These are phyloP conservation scores for Tinea semifulvella DNA, from an alignment of 2,888 invertebrate species.

Conservation along the genomic window DNA sequence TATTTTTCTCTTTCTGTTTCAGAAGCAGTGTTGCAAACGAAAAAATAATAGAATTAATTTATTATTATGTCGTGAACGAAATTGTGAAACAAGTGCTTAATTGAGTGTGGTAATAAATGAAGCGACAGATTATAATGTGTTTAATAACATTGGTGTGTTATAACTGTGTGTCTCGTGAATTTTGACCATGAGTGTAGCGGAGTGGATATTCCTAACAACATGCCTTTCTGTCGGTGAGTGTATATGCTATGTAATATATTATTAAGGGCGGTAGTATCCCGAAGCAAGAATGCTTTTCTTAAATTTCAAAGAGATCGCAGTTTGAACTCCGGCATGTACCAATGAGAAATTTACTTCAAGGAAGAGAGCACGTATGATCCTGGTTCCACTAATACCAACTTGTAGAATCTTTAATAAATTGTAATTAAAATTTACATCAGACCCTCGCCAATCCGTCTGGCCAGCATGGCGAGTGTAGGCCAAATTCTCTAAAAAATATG, in stretches of 20 bases:
- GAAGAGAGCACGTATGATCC: too few species aligned
- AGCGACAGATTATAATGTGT: constrained; percentile 46
- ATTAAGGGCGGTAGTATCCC: too few species aligned
- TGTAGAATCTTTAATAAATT: too few species aligned
- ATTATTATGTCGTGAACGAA: constrained; percentile 9
- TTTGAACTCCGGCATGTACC: too few species aligned
- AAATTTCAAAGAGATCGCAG: too few species aligned
- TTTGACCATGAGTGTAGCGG: constrained; percentile 4
- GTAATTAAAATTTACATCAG: too few species aligned
- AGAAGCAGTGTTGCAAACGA: neutral
- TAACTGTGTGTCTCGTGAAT: constrained; percentile 32
- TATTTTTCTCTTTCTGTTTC: neutral
- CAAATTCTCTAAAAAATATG: too few species aligned
- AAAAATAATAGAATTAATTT: neutral
- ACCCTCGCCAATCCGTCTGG: too few species aligned
- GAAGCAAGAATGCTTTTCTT: too few species aligned
- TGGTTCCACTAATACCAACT: too few species aligned
- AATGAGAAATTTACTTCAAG: too few species aligned
- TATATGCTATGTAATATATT: neutral
- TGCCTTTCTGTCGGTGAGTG: constrained; percentile 9
- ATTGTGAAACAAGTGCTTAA: constrained; percentile 1
- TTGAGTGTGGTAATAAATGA: constrained; percentile 38
- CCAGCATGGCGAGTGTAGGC: too few species aligned
- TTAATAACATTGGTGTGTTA: constrained; percentile 25
- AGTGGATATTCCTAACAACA: constrained; percentile 7